phyloP scores from a whole-genome alignment of 2,113 vertebrate species.

The Zosterops pallidus region DNA sequence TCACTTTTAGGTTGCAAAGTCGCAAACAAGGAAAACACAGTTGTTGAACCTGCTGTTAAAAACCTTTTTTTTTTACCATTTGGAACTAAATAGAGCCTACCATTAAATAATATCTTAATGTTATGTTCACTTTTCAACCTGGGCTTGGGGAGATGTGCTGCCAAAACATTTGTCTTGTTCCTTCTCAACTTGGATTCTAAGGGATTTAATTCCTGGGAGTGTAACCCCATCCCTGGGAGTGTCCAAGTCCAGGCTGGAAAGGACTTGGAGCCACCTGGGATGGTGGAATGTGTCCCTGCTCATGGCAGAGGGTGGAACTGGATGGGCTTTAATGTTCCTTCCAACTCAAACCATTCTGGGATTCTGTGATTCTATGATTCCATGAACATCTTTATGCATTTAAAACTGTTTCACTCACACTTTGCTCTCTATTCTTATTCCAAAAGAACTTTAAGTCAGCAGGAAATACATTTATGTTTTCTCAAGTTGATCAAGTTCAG shows the following conservation, averaged over 20 bases:
- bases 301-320: not conserved
- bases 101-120: not conserved
- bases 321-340: not conserved
- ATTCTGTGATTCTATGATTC: not conserved
- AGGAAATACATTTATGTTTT: not conserved
- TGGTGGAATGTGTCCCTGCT: not conserved
- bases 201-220: not conserved
- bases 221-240: not conserved
- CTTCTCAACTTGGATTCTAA: not conserved
- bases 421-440: not conserved
- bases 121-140: not conserved
- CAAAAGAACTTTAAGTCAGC: not conserved
- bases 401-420: not conserved
- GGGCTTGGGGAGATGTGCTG: not conserved
- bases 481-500: not conserved
- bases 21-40: not conserved
- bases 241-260: fast-evolving
- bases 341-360: not conserved
- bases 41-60: not conserved
- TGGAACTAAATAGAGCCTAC: not conserved
- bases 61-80: not conserved
- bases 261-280: not conserved
- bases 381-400: not conserved
- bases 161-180: not conserved
- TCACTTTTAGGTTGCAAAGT: not conserved